Evolutionary conservation across 1,140 invertebrate species (phyloP), one percentile per base, ranked within the genome.

Genomic region (Spodoptera litura): DNA sequence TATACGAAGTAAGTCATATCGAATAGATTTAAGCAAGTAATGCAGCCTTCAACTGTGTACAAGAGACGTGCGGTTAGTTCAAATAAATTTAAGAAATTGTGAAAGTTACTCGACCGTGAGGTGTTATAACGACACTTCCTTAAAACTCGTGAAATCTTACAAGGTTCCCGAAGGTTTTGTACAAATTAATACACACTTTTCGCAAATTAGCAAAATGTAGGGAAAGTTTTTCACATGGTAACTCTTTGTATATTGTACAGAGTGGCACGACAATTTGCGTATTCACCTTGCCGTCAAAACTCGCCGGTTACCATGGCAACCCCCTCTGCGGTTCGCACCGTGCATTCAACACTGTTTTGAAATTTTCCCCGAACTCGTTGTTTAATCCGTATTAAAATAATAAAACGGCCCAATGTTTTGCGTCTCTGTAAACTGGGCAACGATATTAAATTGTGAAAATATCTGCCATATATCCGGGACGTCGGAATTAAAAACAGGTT

Each of bases 381-480:
- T 91, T 91, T 90, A 92, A 92, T 91, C 89, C 87, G 85, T 87
- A 89, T 92, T 89, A 90, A 90, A 90, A 88, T 86, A 89, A 88
- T 90, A 89, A 92, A 92, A 92, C 87, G 87, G 82, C 87, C 86
- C 86, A 85, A 89, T 89, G 86, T 66, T 44, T 49, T 56, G 61
- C 52, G 51, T 66, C 44, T 64, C 74, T 75, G 73, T 52, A 51
- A n/a, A 62, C 59, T 53, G 73, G 73, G 31, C 58, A 64, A 31
- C 64, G 58, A 61, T 75, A 75, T 75, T 75, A 75, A 62, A 75
- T 31, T 81, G 81, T 75, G 85, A 84, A 89, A 87, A 88, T 87
- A 88, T 88, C 83, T 83, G 79, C 52, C 81, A 73, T 86, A 80
- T 82, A 61, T 64, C 58, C 73, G 59, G 44, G 27, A 27, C 73